These are phyloP conservation scores for Ennomos quercinarius DNA, from an alignment of 2,888 invertebrate genomes.

Conservation along the genomic window DNA sequence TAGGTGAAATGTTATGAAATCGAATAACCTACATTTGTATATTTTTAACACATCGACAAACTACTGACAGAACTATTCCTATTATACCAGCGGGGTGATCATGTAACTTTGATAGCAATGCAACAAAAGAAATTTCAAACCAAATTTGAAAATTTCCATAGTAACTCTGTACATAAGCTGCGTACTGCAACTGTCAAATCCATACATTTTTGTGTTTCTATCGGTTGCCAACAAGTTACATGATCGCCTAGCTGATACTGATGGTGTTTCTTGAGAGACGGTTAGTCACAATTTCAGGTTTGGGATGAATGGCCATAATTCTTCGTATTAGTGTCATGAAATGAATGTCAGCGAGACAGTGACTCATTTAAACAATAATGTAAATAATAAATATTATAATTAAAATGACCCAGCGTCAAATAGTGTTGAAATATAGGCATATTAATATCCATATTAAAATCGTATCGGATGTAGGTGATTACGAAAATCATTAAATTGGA, in stretches of 20 bases:
- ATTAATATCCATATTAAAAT: constrained; percentile 36
- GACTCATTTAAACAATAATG: constrained; percentile 61
- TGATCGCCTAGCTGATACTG: too few species aligned
- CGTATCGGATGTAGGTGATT: constrained; percentile 48
- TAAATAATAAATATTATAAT: constrained; percentile 33
- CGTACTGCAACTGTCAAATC: too few species aligned
- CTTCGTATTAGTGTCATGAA: constrained; percentile 65
- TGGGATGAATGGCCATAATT: constrained; percentile 64
- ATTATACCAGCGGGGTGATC: too few species aligned
- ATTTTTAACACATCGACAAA: too few species aligned
- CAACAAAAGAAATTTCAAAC: too few species aligned
- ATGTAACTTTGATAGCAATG: too few species aligned
- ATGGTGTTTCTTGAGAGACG: constrained; percentile 46
- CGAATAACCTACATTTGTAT: too few species aligned
- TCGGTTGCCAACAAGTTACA: too few species aligned
- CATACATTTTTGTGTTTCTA: too few species aligned
- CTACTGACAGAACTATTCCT: neutral
- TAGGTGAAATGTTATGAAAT: too few species aligned
- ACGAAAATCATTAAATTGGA: constrained; percentile 58
- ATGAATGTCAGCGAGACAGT: constrained; percentile 57
- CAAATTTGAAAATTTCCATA: too few species aligned
- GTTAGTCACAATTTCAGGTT: constrained; percentile 59
- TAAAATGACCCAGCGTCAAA: constrained; percentile 2
- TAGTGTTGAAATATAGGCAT: constrained; percentile 6
- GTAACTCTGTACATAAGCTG: too few species aligned